Base-by-base conservation (phyloP, 2,797 vertebrate species). In the Euphonia xanthogaster region DNA sequence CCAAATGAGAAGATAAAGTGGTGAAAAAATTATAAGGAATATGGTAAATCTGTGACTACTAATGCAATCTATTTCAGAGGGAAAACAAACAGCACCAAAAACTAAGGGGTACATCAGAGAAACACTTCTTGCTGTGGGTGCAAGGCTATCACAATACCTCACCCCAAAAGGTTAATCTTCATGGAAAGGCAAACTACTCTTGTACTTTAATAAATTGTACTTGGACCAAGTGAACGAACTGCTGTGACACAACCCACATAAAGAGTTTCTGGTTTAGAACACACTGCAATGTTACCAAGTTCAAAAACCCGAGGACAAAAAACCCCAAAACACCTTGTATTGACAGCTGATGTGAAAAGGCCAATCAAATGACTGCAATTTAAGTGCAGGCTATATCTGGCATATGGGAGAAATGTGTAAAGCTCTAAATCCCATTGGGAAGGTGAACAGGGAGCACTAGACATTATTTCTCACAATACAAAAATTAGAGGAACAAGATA, bases 241-340 rank as follows among this genome's bases (percentile, higher is more conserved):
- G 12, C 62, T 50, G 20, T 39, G 68, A 51, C 72, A 68, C 14
- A 61, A 70, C 3, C 17, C 57, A 42, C 19, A 24, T 7, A 31
- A 57, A 13, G 55, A 66, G 35, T 39, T 62, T 82, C 58, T 94
- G 44, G n/a, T 82, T 62, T 42, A 78, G 16, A 78, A 82, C 14
- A 82, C 45, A 35, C 14, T 39, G 33, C 27, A 45, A 11, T 0
- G 6, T n/a, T 28, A 70, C 42, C 33, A 71, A 45, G 67, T 50
- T 60, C 67, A 71, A 74, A 90, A 37, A 72, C 42, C 9, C 12
- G 7, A 55, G 42, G 65, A 79, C 44, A 18, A 8, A 33, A 39
- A 0, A 4, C 7, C 10, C 8, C 6, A 14, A 62, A 35, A 33
- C 15, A 45, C 7, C 13, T 10, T 55, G 39, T 45, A 57, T 1